Conservation (phyloP, 2,113 vertebrate species). For the Bagarius yarrelli region DNA sequence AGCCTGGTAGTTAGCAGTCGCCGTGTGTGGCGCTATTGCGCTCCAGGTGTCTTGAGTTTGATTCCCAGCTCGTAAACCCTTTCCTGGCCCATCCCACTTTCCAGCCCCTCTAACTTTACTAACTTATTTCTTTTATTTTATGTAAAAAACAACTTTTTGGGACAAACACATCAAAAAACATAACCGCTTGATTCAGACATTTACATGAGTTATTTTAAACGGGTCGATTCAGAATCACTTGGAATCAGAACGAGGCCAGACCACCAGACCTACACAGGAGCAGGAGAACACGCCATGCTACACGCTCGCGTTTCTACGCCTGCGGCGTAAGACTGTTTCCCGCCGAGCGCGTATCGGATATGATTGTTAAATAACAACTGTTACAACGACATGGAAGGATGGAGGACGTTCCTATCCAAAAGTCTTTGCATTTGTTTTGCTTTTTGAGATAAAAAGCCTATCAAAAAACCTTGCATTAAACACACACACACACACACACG, state of each 20-base stretch:
- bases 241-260: background rate
- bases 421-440: background rate
- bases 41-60: too few relatives aligned
- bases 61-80: too few relatives aligned
- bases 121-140: too few relatives aligned
- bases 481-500: constrained; percentile 12
- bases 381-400: background rate
- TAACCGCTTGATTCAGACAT: background rate
- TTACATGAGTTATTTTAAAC: too few relatives aligned
- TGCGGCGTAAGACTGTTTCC: background rate
- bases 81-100: too few relatives aligned
- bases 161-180: background rate
- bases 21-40: too few relatives aligned
- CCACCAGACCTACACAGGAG: background rate
- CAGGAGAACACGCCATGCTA: background rate
- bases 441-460: constrained; percentile 42
- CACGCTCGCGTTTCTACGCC: too few relatives aligned
- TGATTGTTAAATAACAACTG: background rate
- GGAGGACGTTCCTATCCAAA: background rate
- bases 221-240: background rate
- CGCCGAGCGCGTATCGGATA: background rate
- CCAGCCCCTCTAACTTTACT: too few relatives aligned
- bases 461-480: constrained; percentile 40
- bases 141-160: too few relatives aligned
- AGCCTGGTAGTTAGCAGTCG: background rate